phyloP scores from a whole-genome alignment of 2,888 invertebrate species.

The Caenorhabditis sp. region DNA sequence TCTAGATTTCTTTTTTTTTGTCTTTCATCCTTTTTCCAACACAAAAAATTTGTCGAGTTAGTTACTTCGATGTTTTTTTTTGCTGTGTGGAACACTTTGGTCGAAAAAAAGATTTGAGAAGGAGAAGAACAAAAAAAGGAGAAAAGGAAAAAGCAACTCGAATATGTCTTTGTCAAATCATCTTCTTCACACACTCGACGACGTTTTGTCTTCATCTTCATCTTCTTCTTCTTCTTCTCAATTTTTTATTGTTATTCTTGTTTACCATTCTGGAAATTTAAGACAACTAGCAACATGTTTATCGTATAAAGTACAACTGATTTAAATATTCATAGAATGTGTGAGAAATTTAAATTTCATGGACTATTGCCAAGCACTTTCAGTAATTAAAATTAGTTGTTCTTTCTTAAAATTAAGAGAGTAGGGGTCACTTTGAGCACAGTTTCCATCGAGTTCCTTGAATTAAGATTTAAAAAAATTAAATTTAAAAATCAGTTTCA shows the following conservation, averaged over 20 bases:
- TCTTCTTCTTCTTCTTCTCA: background rate
- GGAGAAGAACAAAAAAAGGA: background rate
- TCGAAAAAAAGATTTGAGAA: background rate
- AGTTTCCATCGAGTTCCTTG: too few species aligned
- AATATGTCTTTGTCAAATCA: conserved; percentile 44
- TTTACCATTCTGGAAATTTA: background rate
- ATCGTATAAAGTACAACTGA: background rate
- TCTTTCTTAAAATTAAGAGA: too few species aligned
- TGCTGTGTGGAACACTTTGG: background rate
- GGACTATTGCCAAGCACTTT: too few species aligned
- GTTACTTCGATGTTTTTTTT: background rate
- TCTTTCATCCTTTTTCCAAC: background rate
- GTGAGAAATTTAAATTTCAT: too few species aligned
- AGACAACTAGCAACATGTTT: background rate
- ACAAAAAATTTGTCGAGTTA: background rate
- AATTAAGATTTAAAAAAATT: too few species aligned
- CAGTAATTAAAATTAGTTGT: too few species aligned
- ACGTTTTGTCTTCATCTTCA: conserved; percentile 2
- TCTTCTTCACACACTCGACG: conserved; percentile 9
- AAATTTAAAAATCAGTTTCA: too few species aligned
- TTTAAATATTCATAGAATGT: too few species aligned
- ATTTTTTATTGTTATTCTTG: background rate
- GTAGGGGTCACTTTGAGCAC: too few species aligned
- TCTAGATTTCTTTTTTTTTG: background rate
- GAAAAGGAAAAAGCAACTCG: background rate